phyloP scores from a whole-genome alignment of 2,888 invertebrate genomes.

The Volucella bombylans region DNA sequence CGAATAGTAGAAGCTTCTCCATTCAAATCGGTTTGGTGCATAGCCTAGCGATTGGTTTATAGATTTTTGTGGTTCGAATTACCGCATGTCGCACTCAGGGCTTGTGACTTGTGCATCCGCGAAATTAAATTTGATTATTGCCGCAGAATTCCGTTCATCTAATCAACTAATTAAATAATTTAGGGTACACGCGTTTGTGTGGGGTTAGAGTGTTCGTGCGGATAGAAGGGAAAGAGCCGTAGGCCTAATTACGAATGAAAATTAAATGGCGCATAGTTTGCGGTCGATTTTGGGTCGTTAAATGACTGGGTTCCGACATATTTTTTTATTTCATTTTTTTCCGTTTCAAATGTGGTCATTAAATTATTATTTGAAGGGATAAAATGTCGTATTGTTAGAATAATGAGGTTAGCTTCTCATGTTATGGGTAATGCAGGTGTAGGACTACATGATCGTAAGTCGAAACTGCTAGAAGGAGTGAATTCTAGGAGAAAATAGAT shows the following conservation, averaged over 20 bases:
- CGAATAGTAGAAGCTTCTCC: slow-evolving; percentile 2
- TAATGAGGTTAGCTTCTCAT: too few species aligned
- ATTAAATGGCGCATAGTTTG: slow-evolving; percentile 48
- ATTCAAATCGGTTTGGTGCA: slow-evolving; percentile 50
- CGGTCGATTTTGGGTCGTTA: slow-evolving; percentile 33
- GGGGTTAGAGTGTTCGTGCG: not conserved
- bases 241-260: slow-evolving; percentile 48
- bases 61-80: slow-evolving; percentile 33
- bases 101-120: slow-evolving; percentile 42
- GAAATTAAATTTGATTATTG: slow-evolving; percentile 66
- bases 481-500: too few species aligned
- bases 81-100: not conserved
- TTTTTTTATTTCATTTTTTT: not conserved
- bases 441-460: too few species aligned
- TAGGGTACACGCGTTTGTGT: slow-evolving; percentile 18
- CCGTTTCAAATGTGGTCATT: slow-evolving; percentile 22
- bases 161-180: slow-evolving; percentile 71
- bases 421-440: too few species aligned
- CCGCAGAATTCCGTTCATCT: slow-evolving; percentile 54
- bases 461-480: too few species aligned
- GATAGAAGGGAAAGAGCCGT: slow-evolving; percentile 15
- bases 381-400: too few species aligned
- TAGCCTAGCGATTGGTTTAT: slow-evolving; percentile 56
- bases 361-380: not conserved
- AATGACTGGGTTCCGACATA: slow-evolving; percentile 24